Percentiles rank a stretch among this genome's conserved stretches.
These are phyloP conservation scores for Chymomyza caudatula DNA, from an alignment of 2,888 invertebrate species.

Conservation along the genomic window DNA sequence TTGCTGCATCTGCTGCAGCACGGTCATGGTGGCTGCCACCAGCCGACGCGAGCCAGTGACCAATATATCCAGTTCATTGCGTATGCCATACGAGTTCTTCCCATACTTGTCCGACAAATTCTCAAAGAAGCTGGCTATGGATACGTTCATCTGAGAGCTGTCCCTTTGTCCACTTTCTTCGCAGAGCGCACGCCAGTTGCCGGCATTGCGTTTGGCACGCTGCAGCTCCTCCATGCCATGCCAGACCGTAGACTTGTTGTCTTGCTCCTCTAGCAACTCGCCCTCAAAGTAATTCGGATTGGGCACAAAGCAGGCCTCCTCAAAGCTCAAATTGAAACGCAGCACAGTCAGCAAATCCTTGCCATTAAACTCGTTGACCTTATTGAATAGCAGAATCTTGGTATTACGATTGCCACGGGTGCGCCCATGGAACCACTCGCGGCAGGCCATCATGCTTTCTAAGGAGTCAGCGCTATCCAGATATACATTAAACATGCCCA, in stretches of 20 bases:
- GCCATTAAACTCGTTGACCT: constrained; percentile 58
- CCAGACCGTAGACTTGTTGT: constrained; percentile 37
- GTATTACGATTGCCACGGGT: constrained; percentile 54
- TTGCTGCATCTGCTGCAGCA: background rate
- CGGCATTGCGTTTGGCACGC: constrained; percentile 52
- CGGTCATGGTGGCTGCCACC: constrained; percentile 44
- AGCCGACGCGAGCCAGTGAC: constrained; percentile 56
- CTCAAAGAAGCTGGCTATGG: constrained; percentile 51
- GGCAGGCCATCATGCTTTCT: constrained; percentile 62
- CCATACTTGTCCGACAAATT: constrained; percentile 49
- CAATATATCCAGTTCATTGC: constrained; percentile 52
- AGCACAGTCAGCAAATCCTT: constrained; percentile 56
- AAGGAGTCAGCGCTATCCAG: constrained; percentile 53
- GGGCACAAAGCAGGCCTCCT: constrained; percentile 59
- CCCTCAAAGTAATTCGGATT: constrained; percentile 51
- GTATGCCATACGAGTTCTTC: constrained; percentile 50
- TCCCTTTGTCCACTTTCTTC: constrained; percentile 52
- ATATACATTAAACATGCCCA: constrained; percentile 53
- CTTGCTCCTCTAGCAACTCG: constrained; percentile 23
- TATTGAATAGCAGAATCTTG: constrained; percentile 53
- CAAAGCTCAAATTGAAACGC: constrained; percentile 48
- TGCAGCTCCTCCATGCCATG: constrained; percentile 59
- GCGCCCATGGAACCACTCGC: constrained; percentile 53
- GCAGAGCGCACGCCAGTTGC: constrained; percentile 55
- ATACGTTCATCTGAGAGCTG: constrained; percentile 44